Conservation (phyloP, 2,888 invertebrate genomes). For the Molanna angustata region DNA sequence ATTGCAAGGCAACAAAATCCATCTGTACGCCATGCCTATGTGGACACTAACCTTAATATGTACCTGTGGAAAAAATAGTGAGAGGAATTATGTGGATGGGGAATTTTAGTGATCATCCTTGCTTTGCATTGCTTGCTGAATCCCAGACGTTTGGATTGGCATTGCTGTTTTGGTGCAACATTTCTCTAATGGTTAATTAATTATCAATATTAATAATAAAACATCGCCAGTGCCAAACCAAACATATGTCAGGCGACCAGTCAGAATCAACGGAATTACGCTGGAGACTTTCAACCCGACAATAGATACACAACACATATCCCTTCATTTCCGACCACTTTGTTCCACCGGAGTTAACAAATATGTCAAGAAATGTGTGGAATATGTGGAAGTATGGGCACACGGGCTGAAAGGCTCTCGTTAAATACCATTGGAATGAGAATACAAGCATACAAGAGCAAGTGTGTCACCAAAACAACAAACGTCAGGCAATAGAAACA, state of each 20-base stretch:
- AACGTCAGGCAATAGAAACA: slow-evolving; percentile 57
- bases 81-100: slow-evolving; percentile 27
- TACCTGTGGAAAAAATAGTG: too few relatives aligned
- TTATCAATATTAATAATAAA: slow-evolving; percentile 9
- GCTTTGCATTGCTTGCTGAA: slow-evolving; percentile 51
- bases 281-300: too few relatives aligned
- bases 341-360: too few relatives aligned
- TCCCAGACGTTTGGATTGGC: slow-evolving; percentile 72
- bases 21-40: too few relatives aligned
- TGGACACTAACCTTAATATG: too few relatives aligned
- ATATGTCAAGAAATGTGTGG: too few relatives aligned
- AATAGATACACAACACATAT: slow-evolving; percentile 11
- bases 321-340: too few relatives aligned
- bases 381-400: too few relatives aligned
- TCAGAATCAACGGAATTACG: too few relatives aligned
- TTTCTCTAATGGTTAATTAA: slow-evolving; percentile 24
- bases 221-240: slow-evolving; percentile 34
- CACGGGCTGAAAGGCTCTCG: neutral
- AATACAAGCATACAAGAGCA: slow-evolving; percentile 51
- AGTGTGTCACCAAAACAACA: slow-evolving; percentile 55
- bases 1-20: too few relatives aligned
- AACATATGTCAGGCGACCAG: slow-evolving; percentile 31
- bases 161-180: slow-evolving; percentile 66
- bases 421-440: neutral
- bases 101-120: slow-evolving; percentile 29